A percentile compares a stretch with the other conserved stretches of the same genome.
Evolutionary conservation across 2,113 vertebrate genomes (phyloP).

Genomic region (Prolemur simus): DNA sequence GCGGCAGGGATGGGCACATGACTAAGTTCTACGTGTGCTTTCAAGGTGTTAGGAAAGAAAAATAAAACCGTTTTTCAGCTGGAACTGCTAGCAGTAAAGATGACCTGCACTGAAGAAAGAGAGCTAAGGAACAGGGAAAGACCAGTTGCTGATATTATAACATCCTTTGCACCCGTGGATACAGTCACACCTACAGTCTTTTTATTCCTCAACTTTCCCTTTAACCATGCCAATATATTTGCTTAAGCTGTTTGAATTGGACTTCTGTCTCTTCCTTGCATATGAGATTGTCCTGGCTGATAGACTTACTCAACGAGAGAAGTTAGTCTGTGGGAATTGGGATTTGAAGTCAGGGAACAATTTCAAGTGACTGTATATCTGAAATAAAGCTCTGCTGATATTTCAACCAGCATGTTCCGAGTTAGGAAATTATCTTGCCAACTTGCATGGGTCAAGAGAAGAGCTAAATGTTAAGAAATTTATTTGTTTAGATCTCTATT

Average conservation of each 20-base stretch:
- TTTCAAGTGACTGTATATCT: background rate
- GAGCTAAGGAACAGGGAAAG: background rate
- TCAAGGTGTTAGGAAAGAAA: background rate
- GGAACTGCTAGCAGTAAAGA: background rate
- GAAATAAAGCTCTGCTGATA: background rate
- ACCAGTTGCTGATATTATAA: background rate
- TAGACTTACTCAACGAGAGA: background rate
- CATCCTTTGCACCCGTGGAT: background rate
- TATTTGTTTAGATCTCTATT: slow-evolving; percentile 58
- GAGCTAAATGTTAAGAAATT: slow-evolving; percentile 22
- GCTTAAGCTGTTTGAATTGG: background rate
- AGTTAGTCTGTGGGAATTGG: background rate
- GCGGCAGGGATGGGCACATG: background rate
- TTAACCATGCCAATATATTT: background rate
- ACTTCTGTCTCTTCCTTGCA: background rate
- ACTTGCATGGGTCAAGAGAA: background rate
- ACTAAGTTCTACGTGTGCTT: background rate
- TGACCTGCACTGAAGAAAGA: background rate
- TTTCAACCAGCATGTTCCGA: slow-evolving; percentile 14
- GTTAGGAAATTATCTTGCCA: background rate
- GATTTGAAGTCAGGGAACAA: background rate
- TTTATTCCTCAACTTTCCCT: background rate
- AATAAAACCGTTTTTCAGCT: background rate
- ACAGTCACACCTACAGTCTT: background rate
- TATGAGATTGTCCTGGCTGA: background rate